Conservation (phyloP, 1,140 invertebrate genomes). For the Heterodera carotae region DNA sequence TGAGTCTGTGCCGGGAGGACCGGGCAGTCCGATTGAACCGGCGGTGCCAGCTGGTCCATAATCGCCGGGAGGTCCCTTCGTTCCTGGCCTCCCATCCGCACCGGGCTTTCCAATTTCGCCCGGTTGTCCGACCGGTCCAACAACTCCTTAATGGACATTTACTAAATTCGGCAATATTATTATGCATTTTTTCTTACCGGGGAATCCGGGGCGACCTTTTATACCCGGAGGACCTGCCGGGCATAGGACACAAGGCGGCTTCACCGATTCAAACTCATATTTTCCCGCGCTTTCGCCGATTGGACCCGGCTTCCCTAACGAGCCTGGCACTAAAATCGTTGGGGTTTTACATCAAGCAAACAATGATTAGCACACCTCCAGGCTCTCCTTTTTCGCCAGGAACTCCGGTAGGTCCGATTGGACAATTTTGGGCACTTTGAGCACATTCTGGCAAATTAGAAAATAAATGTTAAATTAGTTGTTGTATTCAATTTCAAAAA, state of each 20-base stretch:
- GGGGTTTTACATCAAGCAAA: not conserved
- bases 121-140: not conserved
- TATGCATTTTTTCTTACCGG: constrained; percentile 2
- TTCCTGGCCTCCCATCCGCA: constrained; percentile 10
- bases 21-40: not conserved
- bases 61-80: constrained; percentile 13
- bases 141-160: not conserved
- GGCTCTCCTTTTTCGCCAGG: constrained; percentile 12
- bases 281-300: constrained; percentile 5
- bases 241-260: constrained; percentile 18
- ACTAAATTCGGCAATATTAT: not conserved
- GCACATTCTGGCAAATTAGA: not conserved
- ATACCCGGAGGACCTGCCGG: constrained; percentile 16
- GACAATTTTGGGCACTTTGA: constrained; percentile 22
- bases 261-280: constrained; percentile 20
- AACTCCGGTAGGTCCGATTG: constrained; percentile 8
- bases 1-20: not conserved
- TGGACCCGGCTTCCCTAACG: not conserved
- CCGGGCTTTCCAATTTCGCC: constrained; percentile 14
- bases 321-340: constrained; percentile 11
- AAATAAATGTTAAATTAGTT: too few relatives aligned
- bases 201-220: not conserved
- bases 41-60: constrained; percentile 10
- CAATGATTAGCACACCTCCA: not conserved
- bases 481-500: too few relatives aligned